phyloP scores from a whole-genome alignment of 1,140 invertebrate species.

The Halesus radiatus region DNA sequence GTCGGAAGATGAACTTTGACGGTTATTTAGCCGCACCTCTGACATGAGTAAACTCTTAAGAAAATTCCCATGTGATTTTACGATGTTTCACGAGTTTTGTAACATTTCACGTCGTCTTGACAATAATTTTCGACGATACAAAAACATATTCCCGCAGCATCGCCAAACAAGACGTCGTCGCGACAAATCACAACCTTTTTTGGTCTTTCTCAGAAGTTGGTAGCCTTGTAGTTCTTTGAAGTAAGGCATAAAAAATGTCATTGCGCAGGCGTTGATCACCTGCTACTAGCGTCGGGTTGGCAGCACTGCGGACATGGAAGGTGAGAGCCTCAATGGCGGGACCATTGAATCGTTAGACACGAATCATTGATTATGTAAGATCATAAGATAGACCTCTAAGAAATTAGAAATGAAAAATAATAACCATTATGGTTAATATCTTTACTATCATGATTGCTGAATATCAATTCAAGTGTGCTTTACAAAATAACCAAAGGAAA shows the following conservation, averaged over 20 bases:
- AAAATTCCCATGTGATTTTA: constrained; percentile 22
- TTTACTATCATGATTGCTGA: no score
- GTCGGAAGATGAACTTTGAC: constrained; percentile 39
- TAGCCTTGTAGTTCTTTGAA: constrained; percentile 15
- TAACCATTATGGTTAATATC: no score
- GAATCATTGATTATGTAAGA: no score
- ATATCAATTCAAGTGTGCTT: no score
- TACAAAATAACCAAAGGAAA: no score
- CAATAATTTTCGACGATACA: constrained; percentile 33
- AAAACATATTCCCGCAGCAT: constrained; percentile 43
- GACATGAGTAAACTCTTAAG: constrained; percentile 32
- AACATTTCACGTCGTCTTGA: constrained; percentile 46
- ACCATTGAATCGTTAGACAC: background rate
- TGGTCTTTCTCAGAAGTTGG: constrained; percentile 46
- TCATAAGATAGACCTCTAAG: no score
- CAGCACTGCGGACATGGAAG: constrained; percentile 9
- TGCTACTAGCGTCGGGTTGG: constrained; percentile 19
- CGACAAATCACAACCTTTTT: constrained; percentile 51
- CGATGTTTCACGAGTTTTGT: constrained; percentile 32
- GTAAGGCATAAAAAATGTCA: constrained; percentile 26
- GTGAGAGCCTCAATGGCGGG: background rate
- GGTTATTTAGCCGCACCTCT: constrained; percentile 42
- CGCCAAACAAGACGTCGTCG: constrained; percentile 24
- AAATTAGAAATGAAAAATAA: no score
- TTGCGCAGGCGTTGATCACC: constrained; percentile 48